Conservation (phyloP, 2,797 vertebrate genomes). For the Xenentodon cancila region DNA sequence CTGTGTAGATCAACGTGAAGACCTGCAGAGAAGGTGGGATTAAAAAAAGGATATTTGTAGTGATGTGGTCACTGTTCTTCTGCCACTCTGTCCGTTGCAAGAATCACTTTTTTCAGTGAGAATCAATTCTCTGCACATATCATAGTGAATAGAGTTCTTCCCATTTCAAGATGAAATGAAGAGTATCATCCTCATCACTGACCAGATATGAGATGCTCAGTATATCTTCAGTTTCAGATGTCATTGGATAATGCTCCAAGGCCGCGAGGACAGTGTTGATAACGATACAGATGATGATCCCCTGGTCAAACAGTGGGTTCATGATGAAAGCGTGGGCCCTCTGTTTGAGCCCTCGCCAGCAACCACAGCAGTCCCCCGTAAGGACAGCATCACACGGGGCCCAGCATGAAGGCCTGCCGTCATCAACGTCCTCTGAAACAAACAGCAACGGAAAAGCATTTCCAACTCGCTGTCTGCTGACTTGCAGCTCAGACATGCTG, state of each 20-base stretch:
- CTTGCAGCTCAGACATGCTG: no score
- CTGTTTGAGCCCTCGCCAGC: slow-evolving; percentile 83
- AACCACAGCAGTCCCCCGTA: slow-evolving; percentile 87
- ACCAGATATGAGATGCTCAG: slow-evolving; percentile 84
- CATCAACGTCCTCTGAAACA: slow-evolving; percentile 84
- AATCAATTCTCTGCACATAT: no score
- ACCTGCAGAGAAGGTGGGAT: slow-evolving; percentile 70
- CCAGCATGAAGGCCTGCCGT: slow-evolving; percentile 83
- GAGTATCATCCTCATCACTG: slow-evolving; percentile 31
- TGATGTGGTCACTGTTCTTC: no score
- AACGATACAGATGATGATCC: slow-evolving; percentile 90
- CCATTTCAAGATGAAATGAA: no score
- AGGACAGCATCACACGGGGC: slow-evolving; percentile 81
- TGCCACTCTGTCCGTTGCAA: no score
- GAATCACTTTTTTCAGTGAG: no score
- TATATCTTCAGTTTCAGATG: slow-evolving; percentile 62
- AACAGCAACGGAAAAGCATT: not conserved
- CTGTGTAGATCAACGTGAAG: slow-evolving; percentile 88
- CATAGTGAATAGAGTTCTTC: no score
- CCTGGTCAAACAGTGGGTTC: slow-evolving; percentile 91
- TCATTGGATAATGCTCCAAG: slow-evolving; percentile 92
- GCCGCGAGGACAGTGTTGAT: slow-evolving; percentile 91
- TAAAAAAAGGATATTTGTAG: no score
- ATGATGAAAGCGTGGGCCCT: slow-evolving; percentile 82
- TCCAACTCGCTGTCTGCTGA: no score